phyloP scores from a whole-genome alignment of 2,888 invertebrate genomes.

The Zaprionus lineosus region DNA sequence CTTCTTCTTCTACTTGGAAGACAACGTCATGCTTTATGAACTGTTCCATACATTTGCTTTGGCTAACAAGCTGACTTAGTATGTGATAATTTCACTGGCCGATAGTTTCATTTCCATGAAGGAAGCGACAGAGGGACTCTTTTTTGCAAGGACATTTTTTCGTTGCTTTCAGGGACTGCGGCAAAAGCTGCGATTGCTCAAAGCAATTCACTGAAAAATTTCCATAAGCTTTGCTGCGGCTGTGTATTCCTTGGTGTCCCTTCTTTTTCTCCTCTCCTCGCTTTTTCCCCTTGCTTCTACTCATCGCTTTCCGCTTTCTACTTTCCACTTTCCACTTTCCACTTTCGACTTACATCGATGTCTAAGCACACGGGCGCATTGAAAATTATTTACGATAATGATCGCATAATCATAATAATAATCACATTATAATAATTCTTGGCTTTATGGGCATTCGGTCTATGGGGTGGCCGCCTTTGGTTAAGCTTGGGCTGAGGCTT shows the following conservation, averaged over 20 bases:
- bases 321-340: background rate
- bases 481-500: constrained; percentile 5
- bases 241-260: too few species aligned
- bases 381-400: constrained; percentile 79
- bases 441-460: constrained; percentile 63
- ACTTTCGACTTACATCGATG: constrained; percentile 40
- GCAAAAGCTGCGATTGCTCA: constrained; percentile 51
- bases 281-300: too few species aligned
- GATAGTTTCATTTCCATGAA: constrained; percentile 71
- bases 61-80: constrained; percentile 75
- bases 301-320: too few species aligned
- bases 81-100: constrained; percentile 73
- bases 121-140: constrained; percentile 23
- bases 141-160: constrained; percentile 20
- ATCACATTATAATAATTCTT: constrained; percentile 79
- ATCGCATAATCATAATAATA: constrained; percentile 79
- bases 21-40: constrained; percentile 63
- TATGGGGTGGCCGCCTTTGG: too few species aligned
- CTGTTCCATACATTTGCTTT: constrained; percentile 68
- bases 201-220: constrained; percentile 51
- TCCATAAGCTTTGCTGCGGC: constrained; percentile 56
- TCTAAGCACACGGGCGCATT: constrained; percentile 72
- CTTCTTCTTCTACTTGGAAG: constrained; percentile 16
- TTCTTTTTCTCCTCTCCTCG: background rate
- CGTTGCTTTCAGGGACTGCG: constrained; percentile 37